These are phyloP conservation scores for Nycticebus coucang DNA, from an alignment of 2,113 vertebrate genomes.

Conservation along the genomic window DNA sequence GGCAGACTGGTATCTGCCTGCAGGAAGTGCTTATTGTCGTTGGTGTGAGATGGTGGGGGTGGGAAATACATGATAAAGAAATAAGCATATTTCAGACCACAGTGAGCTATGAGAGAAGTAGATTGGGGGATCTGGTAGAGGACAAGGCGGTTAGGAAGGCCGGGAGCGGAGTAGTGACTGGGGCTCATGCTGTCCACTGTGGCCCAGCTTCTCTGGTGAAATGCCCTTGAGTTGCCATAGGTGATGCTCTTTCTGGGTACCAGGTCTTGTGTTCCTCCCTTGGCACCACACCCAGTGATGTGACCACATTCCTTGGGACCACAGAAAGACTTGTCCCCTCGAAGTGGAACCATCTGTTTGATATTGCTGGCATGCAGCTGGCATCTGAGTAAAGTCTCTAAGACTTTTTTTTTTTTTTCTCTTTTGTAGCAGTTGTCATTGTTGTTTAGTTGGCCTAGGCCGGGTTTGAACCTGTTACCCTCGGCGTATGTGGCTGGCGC, in stretches of 20 bases:
- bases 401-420: neutral
- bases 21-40: neutral
- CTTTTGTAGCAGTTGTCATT: too few species aligned
- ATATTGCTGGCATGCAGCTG: neutral
- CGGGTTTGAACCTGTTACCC: too few species aligned
- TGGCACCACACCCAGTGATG: neutral
- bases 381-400: neutral
- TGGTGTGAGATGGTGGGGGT: neutral
- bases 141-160: neutral
- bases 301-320: neutral
- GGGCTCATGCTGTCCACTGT: neutral
- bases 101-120: neutral
- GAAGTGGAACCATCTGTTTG: neutral
- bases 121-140: neutral
- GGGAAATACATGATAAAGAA: neutral
- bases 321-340: neutral
- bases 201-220: neutral
- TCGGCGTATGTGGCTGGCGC: too few species aligned
- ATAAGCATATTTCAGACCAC: neutral
- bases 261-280: neutral
- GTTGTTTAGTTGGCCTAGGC: too few species aligned
- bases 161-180: neutral
- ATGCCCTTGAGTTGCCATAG: neutral
- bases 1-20: neutral
- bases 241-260: neutral